Evolutionary conservation across 2,888 invertebrate species (phyloP).

Genomic region (Diogma glabrata): DNA sequence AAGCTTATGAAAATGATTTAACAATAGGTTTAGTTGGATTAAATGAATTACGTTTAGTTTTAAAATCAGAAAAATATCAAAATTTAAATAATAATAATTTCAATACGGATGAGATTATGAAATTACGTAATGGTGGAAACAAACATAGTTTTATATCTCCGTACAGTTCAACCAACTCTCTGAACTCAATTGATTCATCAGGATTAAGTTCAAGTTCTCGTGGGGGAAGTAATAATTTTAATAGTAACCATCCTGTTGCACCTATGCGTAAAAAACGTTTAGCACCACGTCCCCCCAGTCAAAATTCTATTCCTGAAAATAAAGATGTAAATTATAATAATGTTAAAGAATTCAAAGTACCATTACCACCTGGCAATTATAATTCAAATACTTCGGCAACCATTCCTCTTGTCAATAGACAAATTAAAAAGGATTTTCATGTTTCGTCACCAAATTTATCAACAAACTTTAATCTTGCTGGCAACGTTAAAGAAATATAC

Average conservation of each 20-base stretch:
- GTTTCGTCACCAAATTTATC: slow-evolving; percentile 33
- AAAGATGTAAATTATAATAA: slow-evolving; percentile 19
- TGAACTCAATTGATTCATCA: slow-evolving; percentile 36
- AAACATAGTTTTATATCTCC: slow-evolving; percentile 36
- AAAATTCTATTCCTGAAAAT: slow-evolving; percentile 29
- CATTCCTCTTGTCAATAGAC: too few species aligned
- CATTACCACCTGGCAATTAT: slow-evolving; percentile 3
- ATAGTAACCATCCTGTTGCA: slow-evolving; percentile 20
- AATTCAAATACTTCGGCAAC: slow-evolving; percentile 6
- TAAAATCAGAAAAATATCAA: slow-evolving; percentile 13
- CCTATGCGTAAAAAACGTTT: slow-evolving; percentile 34
- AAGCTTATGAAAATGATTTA: slow-evolving; percentile 34
- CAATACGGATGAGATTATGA: slow-evolving; percentile 32
- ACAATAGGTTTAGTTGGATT: slow-evolving; percentile 37
- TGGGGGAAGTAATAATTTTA: slow-evolving; percentile 20
- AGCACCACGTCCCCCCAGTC: slow-evolving; percentile 34
- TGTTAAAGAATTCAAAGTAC: slow-evolving; percentile 6
- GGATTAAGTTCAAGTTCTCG: slow-evolving; percentile 31
- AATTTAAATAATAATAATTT: slow-evolving; percentile 25
- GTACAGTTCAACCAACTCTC: slow-evolving; percentile 36
- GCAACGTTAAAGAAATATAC: not conserved
- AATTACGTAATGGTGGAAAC: slow-evolving; percentile 29
- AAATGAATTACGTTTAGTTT: slow-evolving; percentile 31
- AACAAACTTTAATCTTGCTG: not conserved
- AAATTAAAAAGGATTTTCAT: slow-evolving; percentile 28